phyloP scores from a whole-genome alignment of 2,888 invertebrate genomes.

The Drosophila villosipedis region DNA sequence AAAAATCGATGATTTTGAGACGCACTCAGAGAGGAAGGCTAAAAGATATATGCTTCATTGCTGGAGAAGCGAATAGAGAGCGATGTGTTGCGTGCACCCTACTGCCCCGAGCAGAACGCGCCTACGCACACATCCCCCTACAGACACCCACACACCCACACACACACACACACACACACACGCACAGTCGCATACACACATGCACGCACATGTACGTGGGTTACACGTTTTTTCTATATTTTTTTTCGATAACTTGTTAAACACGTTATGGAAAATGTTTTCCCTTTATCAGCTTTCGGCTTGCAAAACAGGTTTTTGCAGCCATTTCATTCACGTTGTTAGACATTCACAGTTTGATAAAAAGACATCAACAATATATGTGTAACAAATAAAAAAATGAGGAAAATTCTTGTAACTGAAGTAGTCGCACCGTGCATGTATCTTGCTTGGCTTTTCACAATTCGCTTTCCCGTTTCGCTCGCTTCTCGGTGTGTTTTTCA shows the following conservation, averaged over 20 bases:
- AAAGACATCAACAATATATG: background rate
- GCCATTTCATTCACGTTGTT: background rate
- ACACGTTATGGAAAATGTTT: slow-evolving; percentile 42
- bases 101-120: slow-evolving; percentile 25
- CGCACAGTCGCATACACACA: slow-evolving; percentile 3
- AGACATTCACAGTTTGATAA: slow-evolving; percentile 9
- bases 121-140: slow-evolving; percentile 37
- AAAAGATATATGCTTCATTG: slow-evolving; percentile 23
- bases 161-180: slow-evolving; percentile 3
- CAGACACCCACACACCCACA: slow-evolving; percentile 15
- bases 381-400: background rate
- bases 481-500: slow-evolving; percentile 18
- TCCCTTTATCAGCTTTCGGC: background rate
- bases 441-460: slow-evolving; percentile 25
- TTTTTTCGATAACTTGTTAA: slow-evolving; percentile 21
- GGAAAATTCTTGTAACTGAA: slow-evolving; percentile 4
- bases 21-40: slow-evolving; percentile 47
- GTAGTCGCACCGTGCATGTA: slow-evolving; percentile 9
- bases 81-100: slow-evolving; percentile 31
- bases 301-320: background rate
- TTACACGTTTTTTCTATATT: slow-evolving; percentile 45
- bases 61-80: slow-evolving; percentile 31
- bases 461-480: slow-evolving; percentile 14
- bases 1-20: slow-evolving; percentile 74
- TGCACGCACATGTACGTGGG: slow-evolving; percentile 16